These are phyloP conservation scores for Volucella inflata DNA, from an alignment of 2,888 invertebrate genomes.

Conservation along the genomic window DNA sequence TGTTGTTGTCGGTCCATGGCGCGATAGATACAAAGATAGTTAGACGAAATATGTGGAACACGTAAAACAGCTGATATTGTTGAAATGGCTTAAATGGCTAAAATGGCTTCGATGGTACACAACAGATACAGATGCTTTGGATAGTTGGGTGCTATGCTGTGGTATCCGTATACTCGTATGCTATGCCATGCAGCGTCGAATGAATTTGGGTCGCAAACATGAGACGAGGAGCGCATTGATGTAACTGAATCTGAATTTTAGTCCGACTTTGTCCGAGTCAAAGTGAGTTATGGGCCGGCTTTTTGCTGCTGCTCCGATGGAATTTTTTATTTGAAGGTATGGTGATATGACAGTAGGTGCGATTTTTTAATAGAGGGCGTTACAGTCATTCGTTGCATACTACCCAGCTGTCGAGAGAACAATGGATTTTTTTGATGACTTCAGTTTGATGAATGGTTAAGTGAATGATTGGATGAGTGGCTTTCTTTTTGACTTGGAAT, in stretches of 20 bases:
- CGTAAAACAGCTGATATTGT: constrained; percentile 40
- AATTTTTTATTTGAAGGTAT: constrained; percentile 37
- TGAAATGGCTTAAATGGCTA: too few species aligned
- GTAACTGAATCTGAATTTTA: constrained; percentile 50
- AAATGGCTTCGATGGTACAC: constrained; percentile 6
- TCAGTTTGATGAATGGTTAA: background rate
- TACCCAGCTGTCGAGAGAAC: constrained; percentile 39
- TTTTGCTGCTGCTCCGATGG: constrained; percentile 4
- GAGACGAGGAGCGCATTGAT: constrained; percentile 49
- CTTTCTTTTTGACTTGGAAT: constrained; percentile 52
- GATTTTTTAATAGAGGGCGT: constrained; percentile 32
- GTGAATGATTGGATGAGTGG: constrained; percentile 14
- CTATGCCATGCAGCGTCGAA: constrained; percentile 28
- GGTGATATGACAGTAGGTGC: constrained; percentile 52
- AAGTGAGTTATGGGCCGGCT: constrained; percentile 47
- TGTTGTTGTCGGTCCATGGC: background rate
- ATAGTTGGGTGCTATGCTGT: constrained; percentile 30
- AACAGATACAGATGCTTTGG: constrained; percentile 25
- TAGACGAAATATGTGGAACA: constrained; percentile 48
- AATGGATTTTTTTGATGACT: constrained; percentile 57
- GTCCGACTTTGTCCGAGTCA: constrained; percentile 33
- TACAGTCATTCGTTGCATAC: constrained; percentile 8
- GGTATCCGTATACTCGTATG: too few species aligned
- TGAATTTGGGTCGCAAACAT: constrained; percentile 66
- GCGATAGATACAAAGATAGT: constrained; percentile 15